A percentile compares a stretch with the other conserved stretches of the same genome.
Evolutionary conservation across 2,888 invertebrate genomes (phyloP).

Genomic region (Asteroscopus sphinx): DNA sequence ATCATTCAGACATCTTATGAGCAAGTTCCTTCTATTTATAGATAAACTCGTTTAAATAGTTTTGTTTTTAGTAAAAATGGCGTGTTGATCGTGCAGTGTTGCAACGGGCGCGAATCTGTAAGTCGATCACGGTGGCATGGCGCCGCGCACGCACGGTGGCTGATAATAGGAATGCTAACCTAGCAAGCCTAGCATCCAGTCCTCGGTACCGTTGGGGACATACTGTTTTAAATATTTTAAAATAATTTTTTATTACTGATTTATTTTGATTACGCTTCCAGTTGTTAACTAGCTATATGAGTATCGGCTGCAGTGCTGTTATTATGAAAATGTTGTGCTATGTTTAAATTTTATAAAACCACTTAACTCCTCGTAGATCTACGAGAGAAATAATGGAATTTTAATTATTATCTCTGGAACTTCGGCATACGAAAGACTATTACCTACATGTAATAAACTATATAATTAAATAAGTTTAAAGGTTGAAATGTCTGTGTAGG

Average conservation of each 20-base stretch:
- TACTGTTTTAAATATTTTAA: conserved; percentile 47
- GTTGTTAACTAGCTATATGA: conserved; percentile 7
- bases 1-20: conserved; percentile 15
- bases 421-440: too few species aligned
- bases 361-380: too few species aligned
- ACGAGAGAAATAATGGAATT: too few species aligned
- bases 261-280: too few species aligned
- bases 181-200: conserved; percentile 47
- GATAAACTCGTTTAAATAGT: conserved; percentile 36
- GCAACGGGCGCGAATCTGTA: conserved; percentile 46
- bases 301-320: background rate
- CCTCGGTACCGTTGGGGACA: conserved; percentile 52
- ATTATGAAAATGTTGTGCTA: background rate
- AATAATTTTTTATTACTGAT: conserved; percentile 45
- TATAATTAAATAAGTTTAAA: too few species aligned
- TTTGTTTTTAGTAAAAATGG: conserved; percentile 44
- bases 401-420: too few species aligned
- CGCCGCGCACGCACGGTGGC: conserved; percentile 42
- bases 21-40: conserved; percentile 12
- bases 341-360: too few species aligned
- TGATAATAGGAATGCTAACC: conserved; percentile 57
- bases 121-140: conserved; percentile 51
- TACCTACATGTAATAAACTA: too few species aligned
- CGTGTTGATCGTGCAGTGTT: conserved; percentile 28
- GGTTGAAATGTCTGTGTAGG: too few species aligned